Evolutionary conservation across 2,797 vertebrate species (phyloP).

Genomic region (Ficedula albicollis): DNA sequence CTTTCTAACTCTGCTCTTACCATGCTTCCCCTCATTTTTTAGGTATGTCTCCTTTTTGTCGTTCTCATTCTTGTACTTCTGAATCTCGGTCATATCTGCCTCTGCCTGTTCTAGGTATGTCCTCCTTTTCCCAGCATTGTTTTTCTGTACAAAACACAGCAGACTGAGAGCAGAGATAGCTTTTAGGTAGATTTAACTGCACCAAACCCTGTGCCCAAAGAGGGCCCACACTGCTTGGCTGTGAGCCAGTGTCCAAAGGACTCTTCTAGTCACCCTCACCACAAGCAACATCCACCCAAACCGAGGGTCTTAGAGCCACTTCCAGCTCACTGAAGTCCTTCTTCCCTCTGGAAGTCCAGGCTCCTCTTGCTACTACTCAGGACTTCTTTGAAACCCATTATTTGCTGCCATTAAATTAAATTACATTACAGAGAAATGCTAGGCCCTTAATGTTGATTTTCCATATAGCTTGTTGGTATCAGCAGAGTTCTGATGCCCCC

Average conservation of each 20-base stretch:
- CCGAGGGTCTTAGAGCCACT: background rate
- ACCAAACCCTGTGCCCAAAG: background rate
- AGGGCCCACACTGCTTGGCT: background rate
- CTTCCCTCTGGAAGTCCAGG: background rate
- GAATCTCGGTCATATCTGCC: background rate
- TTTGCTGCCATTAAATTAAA: background rate
- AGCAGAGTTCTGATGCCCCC: constrained; percentile 25
- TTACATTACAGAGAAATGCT: background rate
- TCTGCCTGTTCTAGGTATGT: background rate
- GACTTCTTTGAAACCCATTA: background rate
- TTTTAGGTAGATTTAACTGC: background rate
- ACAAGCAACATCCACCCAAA: background rate
- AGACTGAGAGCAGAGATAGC: background rate
- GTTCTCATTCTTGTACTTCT: background rate
- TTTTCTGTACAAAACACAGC: background rate
- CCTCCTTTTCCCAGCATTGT: background rate
- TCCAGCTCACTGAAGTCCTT: background rate
- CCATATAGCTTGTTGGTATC: background rate
- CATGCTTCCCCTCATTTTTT: background rate
- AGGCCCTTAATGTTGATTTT: background rate
- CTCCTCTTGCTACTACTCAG: background rate
- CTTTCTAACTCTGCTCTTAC: background rate
- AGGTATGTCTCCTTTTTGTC: background rate
- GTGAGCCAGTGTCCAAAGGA: background rate
- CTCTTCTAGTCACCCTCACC: background rate